Evolutionary conservation across 2,797 vertebrate genomes (phyloP), one percentile per base, ranked within the genome.

Genomic region (Karalla daura): DNA sequence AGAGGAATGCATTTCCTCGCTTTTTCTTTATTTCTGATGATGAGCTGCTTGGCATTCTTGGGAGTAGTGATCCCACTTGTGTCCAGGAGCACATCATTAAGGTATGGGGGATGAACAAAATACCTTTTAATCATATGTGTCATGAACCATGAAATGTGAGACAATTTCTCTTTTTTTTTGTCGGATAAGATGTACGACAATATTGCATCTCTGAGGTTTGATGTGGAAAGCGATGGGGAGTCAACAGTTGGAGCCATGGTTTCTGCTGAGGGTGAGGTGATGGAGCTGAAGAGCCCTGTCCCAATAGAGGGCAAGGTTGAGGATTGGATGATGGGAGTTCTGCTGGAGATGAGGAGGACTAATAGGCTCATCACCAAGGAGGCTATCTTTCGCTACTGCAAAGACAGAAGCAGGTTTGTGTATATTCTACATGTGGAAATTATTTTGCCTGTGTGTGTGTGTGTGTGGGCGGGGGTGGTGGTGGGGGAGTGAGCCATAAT

Each of bases 21-120:
- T 99, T 99, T 87, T 99, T 99, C 89, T 99, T 99, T 85, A 97
- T 99, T 67, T 99, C 98, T 0, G 97, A 99, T 4, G 98, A 99
- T 0, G 98, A 99, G 70, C 89, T 99, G 71, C 96, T 99, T 55
- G 98, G 97, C 88, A 97, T 99, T 70, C 90, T 99, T 66, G 98
- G 98, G 1, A 99, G 92, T 88, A 96, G 95, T 24, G 94, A 95
- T 51, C 95, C 95, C 0, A 62, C 93, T 15, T 97, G 96, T 59
- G 96, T 99, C 20, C 98, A 99, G 90, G 98, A 99, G 70, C 97
- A 99, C 85, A 96, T 99, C 89, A 99, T 99, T 60, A 99, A 99
- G 96, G 98, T 98, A 83, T 8, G 0, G 54, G 25, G 7, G 1
- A 20, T n/a, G n/a, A n/a, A n/a, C n/a, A n/a, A n/a, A n/a, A n/a